Evolutionary conservation across 2,888 invertebrate species (phyloP), one percentile per base, ranked within the genome.

Genomic region (Galerucella pusilla): DNA sequence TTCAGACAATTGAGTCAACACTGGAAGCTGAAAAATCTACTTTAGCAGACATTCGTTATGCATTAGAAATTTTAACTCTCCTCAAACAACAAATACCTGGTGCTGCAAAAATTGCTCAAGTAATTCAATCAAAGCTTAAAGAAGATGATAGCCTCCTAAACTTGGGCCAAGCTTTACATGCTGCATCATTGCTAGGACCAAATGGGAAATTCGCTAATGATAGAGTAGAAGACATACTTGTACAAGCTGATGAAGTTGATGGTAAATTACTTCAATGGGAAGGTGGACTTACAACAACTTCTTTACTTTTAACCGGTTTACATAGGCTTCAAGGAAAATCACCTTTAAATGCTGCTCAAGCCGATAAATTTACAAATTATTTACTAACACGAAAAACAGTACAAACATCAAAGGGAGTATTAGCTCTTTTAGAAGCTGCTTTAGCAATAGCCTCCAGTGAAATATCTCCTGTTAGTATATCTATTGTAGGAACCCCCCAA

Each of bases 171-270:
- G 93, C 94, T 49, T 94, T 98, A 82, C 93, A 93, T 75, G 90
- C 95, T 68, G 96, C 96, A n/a, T 90, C 94, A 63, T 91, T 93
- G 79, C 89, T 97, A 80, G 85, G 84, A 52, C 90, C 90, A 79
- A 92, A 92, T 74, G 93, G 93, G 16, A 90, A 89, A 65, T 92
- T 92, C 84, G 90, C 91, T 61, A 91, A 92, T 61, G 92, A 94
- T 75, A 92, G 95, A 71, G 93, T 97, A 35, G 97, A 97, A 88
- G 97, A 97, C 86, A 94, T 96, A n/a, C 90, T 98, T 75, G 93
- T 96, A 3, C 97, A 98, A 84, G 98, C 98, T 2, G 98, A 99
- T 88, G 98, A 98, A 90, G 94, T 85, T 46, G 96, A 98, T 88
- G 94, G 95, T 12, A 92, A 92, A 83, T 93, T 94, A 82, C 89